Conservation (phyloP, 2,113 vertebrate genomes). For the Myanophis thanlyinensis region DNA sequence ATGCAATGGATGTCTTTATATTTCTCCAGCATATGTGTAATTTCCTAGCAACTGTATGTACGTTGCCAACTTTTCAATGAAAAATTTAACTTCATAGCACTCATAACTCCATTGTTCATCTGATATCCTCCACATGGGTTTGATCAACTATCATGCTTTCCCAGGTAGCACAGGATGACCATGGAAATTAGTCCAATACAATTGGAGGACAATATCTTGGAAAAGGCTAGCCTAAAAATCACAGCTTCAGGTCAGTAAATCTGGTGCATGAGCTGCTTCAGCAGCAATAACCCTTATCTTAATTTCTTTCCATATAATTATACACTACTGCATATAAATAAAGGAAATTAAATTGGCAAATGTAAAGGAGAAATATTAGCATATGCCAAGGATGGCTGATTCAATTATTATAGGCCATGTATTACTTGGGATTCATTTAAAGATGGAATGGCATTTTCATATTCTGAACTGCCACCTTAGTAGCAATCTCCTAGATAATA, state of each 20-base stretch:
- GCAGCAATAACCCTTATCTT: slow-evolving; percentile 1
- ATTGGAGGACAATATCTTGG: background rate
- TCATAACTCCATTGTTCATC: background rate
- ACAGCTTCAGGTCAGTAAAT: slow-evolving; percentile 32
- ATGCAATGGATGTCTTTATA: background rate
- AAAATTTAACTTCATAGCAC: background rate
- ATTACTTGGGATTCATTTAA: slow-evolving; percentile 37
- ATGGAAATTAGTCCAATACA: background rate
- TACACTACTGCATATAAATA: slow-evolving; percentile 48
- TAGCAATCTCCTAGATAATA: background rate
- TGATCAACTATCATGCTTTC: background rate
- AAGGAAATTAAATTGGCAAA: slow-evolving; percentile 51
- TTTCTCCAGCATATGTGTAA: background rate
- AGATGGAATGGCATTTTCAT: slow-evolving; percentile 33
- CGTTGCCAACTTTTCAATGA: background rate
- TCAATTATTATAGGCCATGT: slow-evolving; percentile 34
- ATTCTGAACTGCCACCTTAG: slow-evolving; percentile 15
- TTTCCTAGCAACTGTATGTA: background rate
- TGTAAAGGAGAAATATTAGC: slow-evolving; percentile 3
- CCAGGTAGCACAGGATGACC: background rate
- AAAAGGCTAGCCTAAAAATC: background rate
- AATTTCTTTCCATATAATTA: slow-evolving; percentile 34
- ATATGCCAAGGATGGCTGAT: slow-evolving; percentile 25
- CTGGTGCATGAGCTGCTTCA: slow-evolving; percentile 3
- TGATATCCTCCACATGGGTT: background rate